phyloP scores from a whole-genome alignment of 2,888 invertebrate genomes.

The Drosophila kanekoi region DNA sequence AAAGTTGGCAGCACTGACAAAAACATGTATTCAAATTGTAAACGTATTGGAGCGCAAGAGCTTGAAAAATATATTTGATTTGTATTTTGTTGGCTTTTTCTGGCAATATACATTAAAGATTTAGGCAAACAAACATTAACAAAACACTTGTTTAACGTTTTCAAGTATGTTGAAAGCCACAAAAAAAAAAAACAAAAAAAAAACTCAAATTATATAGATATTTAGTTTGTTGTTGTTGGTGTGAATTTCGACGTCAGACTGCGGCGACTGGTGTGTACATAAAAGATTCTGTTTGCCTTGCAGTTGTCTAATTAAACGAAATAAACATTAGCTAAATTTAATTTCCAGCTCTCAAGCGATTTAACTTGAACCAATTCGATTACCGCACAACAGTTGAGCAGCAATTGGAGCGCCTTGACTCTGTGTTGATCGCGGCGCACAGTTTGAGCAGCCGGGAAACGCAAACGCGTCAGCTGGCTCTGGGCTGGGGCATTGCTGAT shows the following conservation, averaged over 20 bases:
- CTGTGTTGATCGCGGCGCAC: constrained; percentile 10
- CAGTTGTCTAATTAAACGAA: constrained; percentile 76
- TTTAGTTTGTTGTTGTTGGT: constrained; percentile 16
- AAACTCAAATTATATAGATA: constrained; percentile 7
- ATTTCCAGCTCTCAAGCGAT: constrained; percentile 64
- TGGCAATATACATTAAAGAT: constrained; percentile 67
- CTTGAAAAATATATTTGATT: constrained; percentile 64
- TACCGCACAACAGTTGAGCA: constrained; percentile 25
- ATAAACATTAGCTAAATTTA: constrained; percentile 73
- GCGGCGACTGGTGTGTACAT: constrained; percentile 49
- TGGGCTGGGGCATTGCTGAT: constrained; percentile 38
- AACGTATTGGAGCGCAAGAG: constrained; percentile 38
- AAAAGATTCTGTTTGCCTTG: constrained; percentile 77
- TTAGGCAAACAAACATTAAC: constrained; percentile 78
- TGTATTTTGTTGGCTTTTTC: constrained; percentile 20
- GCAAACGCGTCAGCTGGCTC: constrained; percentile 10
- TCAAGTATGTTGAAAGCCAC: constrained; percentile 71
- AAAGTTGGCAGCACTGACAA: constrained; percentile 14
- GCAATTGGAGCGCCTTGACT: constrained; percentile 12
- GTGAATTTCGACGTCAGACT: constrained; percentile 14
- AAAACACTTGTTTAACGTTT: constrained; percentile 77
- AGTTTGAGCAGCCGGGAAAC: constrained; percentile 25
- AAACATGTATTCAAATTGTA: constrained; percentile 22
- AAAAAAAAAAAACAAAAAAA: constrained; percentile 8
- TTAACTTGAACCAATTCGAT: constrained; percentile 36